Percentiles rank a stretch among this genome's conserved stretches.
phyloP scores from a whole-genome alignment of 2,888 invertebrate species.

The Pseudococcus jackbeardsleyi region DNA sequence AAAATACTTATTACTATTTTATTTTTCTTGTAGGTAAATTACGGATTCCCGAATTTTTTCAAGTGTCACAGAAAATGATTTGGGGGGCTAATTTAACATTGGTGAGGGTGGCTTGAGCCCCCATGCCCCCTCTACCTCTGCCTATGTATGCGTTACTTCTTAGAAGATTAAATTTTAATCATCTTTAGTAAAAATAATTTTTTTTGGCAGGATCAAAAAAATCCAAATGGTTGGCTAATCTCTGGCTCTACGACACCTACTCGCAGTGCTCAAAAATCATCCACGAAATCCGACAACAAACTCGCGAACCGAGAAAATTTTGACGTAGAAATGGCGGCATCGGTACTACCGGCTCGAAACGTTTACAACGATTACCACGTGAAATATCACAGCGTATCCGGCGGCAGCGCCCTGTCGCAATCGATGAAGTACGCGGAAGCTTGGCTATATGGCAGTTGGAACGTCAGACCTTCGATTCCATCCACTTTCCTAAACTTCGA shows the following conservation, averaged over 20 bases:
- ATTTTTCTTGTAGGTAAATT: no score
- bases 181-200: not conserved
- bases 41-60: no score
- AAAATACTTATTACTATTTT: no score
- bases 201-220: slow-evolving; percentile 51
- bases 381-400: slow-evolving; percentile 71
- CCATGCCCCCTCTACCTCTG: no score
- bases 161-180: no score
- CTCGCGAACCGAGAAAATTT: slow-evolving; percentile 46
- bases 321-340: slow-evolving; percentile 57
- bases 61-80: no score
- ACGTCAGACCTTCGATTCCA: slow-evolving; percentile 48
- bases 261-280: not conserved
- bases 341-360: slow-evolving; percentile 60
- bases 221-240: slow-evolving; percentile 50
- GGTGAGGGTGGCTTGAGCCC: no score
- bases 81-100: no score
- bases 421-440: slow-evolving; percentile 89
- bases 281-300: not conserved
- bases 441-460: slow-evolving; percentile 81
- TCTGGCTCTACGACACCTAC: not conserved
- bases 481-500: slow-evolving; percentile 52
- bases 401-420: slow-evolving; percentile 81
- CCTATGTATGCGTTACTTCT: no score
- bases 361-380: slow-evolving; percentile 66